phyloP scores from a whole-genome alignment of 2,113 vertebrate genomes.

The Pachyramphus minor region DNA sequence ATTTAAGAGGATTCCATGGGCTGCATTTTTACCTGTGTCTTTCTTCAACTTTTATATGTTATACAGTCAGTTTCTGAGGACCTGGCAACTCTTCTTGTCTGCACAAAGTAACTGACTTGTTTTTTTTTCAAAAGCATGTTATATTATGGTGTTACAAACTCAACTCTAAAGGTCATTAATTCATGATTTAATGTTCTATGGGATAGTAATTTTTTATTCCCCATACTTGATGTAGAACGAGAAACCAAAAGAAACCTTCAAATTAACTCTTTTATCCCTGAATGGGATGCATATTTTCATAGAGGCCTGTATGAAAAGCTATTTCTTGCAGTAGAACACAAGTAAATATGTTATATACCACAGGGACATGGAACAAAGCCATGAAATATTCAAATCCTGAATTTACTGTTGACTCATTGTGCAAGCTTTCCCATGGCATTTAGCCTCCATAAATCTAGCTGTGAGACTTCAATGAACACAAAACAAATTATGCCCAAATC shows the following conservation, averaged over 20 bases:
- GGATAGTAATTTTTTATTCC: not conserved
- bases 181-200: not conserved
- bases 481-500: conserved; percentile 53
- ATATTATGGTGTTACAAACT: not conserved
- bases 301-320: not conserved
- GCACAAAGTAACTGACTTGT: not conserved
- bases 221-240: not conserved
- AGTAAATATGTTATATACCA: not conserved
- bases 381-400: conserved; percentile 56
- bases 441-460: conserved; percentile 58
- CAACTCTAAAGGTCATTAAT: not conserved
- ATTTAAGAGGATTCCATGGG: not conserved
- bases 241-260: not conserved
- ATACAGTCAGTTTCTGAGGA: not conserved
- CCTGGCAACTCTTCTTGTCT: not conserved
- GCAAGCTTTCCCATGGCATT: conserved; percentile 54
- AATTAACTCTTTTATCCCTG: not conserved
- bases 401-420: conserved; percentile 37
- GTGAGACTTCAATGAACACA: conserved; percentile 41
- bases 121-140: not conserved
- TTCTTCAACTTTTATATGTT: not conserved
- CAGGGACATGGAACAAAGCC: not conserved
- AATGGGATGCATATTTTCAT: not conserved
- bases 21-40: conserved; percentile 1
- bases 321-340: not conserved